Base-by-base conservation (phyloP, 2,113 vertebrate species). In the Tichodroma muraria region DNA sequence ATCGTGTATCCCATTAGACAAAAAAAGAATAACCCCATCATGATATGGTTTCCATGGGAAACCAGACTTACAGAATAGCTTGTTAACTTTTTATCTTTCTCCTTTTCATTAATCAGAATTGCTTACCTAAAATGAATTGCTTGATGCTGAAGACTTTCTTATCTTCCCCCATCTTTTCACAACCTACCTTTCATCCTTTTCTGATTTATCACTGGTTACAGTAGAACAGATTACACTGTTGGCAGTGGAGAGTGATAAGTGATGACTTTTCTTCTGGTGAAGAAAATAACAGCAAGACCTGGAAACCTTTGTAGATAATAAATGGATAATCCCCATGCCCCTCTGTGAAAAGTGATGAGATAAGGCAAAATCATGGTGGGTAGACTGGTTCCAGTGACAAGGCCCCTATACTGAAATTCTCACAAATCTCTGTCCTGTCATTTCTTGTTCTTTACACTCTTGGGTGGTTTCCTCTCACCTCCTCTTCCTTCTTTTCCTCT, bases 31-130 rank as follows among this genome's bases (percentile, higher is more conserved):
- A 76, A 61, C 7, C 7, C 31, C 65, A 63, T 80, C 68, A 65
- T 80, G 23, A 42, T 92, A 71, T 81, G n/a, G 82, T 94, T 96
- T 94, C 92, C 90, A 83, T 90, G 76, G 85, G 69, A 88, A 96
- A 90, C 68, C 27, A 90, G 85, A 85, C 57, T 90, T 73, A 82
- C 23, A 78, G 72, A 93, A 78, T 63, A 91, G 65, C 72, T 64
- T 88, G 53, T 49, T 94, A 92, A 88, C 72, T 94, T 96, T 83
- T 65, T 77, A 24, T 94, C 75, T 94, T 94, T 87, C 78, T 87
- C 49, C 24, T 90, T 77, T 79, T 85, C 47, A 78, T 82, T 92
- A 72, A 86, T 79, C 33, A 45, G 45, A 15, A 35, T 92, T 85
- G 65, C 84, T 96, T 94, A 73, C 78, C 63, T 91, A 69, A 92